phyloP scores from a whole-genome alignment of 2,888 invertebrate species.

The Desoria tigrina region DNA sequence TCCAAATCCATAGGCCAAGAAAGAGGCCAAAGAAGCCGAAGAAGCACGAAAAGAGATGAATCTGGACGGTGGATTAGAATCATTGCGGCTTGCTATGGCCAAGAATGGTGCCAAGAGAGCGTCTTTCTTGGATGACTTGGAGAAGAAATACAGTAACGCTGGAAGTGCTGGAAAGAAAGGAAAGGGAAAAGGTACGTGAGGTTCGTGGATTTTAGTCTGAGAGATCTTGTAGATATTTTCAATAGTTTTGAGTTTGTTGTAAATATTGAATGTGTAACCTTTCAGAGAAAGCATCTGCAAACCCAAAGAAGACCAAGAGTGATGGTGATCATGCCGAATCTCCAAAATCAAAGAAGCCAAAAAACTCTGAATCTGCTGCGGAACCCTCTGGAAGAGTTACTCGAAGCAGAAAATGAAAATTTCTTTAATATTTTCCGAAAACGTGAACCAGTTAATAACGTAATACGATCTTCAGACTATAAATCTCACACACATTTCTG shows the following conservation, averaged over 20 bases:
- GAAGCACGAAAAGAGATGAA: conserved; percentile 37
- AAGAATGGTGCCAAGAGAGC: conserved; percentile 18
- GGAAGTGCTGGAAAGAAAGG: conserved; percentile 1
- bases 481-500: too few relatives aligned
- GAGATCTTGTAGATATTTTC: too few relatives aligned
- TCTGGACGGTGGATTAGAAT: conserved; percentile 34
- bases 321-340: neutral
- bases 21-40: conserved; percentile 51
- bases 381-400: neutral
- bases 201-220: too few relatives aligned
- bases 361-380: neutral
- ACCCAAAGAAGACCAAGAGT: neutral
- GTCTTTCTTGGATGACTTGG: conserved; percentile 45
- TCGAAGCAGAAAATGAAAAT: conserved; percentile 2
- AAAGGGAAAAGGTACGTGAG: conserved; percentile 3
- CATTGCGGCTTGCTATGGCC: conserved; percentile 41
- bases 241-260: too few relatives aligned
- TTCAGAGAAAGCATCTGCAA: too few relatives aligned
- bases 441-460: neutral
- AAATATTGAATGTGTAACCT: too few relatives aligned
- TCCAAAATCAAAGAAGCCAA: conserved; percentile 2
- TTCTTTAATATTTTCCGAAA: too few relatives aligned
- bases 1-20: conserved; percentile 31
- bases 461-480: too few relatives aligned
- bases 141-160: conserved; percentile 43